These are phyloP conservation scores for Coryphaenoides rupestris DNA, from an alignment of 2,113 vertebrate genomes.

Conservation along the genomic window DNA sequence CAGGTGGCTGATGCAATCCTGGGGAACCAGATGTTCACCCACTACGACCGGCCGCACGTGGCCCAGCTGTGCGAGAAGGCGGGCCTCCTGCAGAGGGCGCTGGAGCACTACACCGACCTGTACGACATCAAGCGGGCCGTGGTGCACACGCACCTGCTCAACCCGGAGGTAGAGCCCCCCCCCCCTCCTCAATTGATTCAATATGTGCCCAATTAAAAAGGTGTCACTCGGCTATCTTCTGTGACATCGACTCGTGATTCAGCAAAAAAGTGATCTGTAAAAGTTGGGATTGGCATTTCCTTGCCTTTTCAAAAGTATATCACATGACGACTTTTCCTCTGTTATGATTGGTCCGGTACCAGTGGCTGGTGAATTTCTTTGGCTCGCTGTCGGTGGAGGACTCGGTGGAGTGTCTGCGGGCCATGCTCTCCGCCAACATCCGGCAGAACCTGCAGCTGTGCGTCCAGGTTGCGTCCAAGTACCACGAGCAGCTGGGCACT, in stretches of 20 bases:
- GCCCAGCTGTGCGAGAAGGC: slow-evolving; percentile 94
- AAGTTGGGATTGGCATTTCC: too few relatives aligned
- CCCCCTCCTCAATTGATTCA: too few relatives aligned
- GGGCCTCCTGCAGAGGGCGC: slow-evolving; percentile 84
- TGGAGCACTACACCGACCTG: slow-evolving; percentile 88
- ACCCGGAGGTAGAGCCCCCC: slow-evolving; percentile 64
- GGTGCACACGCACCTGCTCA: slow-evolving; percentile 90
- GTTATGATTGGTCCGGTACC: neutral
- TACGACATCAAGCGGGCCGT: slow-evolving; percentile 89
- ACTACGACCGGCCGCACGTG: slow-evolving; percentile 85
- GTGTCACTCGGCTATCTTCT: slow-evolving; percentile 3
- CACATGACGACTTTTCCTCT: neutral
- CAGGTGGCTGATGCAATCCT: slow-evolving; percentile 93
- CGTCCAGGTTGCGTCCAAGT: slow-evolving; percentile 90
- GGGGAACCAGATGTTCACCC: slow-evolving; percentile 93
- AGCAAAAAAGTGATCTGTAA: too few relatives aligned
- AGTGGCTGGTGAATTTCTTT: slow-evolving; percentile 93
- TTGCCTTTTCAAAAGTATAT: too few relatives aligned
- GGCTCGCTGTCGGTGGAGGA: slow-evolving; percentile 89
- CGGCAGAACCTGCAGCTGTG: slow-evolving; percentile 89
- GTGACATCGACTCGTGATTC: slow-evolving; percentile 8
- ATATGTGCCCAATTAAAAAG: too few relatives aligned
- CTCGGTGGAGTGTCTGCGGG: slow-evolving; percentile 85
- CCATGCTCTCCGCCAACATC: slow-evolving; percentile 88
- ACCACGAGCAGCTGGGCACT: slow-evolving; percentile 89